phyloP scores from a whole-genome alignment of 53 echinoderm and acorn worm species.

The Holothuria leucospilota region DNA sequence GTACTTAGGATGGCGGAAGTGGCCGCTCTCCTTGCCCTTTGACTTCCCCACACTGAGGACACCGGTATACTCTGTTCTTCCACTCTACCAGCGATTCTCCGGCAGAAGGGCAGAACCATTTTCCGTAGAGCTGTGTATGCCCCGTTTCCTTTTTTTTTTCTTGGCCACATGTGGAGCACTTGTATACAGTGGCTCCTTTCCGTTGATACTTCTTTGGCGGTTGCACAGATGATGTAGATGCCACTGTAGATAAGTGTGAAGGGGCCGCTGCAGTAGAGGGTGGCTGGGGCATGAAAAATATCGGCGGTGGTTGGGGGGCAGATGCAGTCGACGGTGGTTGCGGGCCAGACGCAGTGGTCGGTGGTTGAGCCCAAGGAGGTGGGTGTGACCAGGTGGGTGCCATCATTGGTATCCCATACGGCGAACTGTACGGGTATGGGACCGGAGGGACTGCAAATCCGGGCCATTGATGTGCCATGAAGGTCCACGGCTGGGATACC shows the following conservation, averaged over 20 bases:
- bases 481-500: neutral
- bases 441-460: neutral
- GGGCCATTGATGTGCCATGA: too few species aligned
- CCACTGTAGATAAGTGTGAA: too few species aligned
- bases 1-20: constrained; percentile 4
- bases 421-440: neutral
- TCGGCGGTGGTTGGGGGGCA: neutral
- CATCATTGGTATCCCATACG: neutral
- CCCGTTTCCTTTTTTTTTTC: constrained; percentile 37
- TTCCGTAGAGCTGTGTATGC: constrained; percentile 48
- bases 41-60: neutral
- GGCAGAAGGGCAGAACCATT: constrained; percentile 57
- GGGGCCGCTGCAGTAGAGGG: neutral
- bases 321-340: neutral
- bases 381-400: neutral
- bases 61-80: constrained; percentile 31
- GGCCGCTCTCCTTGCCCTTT: constrained; percentile 5
- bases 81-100: constrained; percentile 44
- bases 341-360: neutral
- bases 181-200: constrained; percentile 21
- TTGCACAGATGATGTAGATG: neutral
- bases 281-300: neutral
- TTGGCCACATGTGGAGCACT: constrained; percentile 12
- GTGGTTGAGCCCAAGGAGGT: constrained; percentile 5
- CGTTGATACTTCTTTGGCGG: neutral